Percentiles rank a stretch among this genome's conserved stretches.
phyloP scores from a whole-genome alignment of 2,888 invertebrate genomes.

The Ichneumon xanthorius region DNA sequence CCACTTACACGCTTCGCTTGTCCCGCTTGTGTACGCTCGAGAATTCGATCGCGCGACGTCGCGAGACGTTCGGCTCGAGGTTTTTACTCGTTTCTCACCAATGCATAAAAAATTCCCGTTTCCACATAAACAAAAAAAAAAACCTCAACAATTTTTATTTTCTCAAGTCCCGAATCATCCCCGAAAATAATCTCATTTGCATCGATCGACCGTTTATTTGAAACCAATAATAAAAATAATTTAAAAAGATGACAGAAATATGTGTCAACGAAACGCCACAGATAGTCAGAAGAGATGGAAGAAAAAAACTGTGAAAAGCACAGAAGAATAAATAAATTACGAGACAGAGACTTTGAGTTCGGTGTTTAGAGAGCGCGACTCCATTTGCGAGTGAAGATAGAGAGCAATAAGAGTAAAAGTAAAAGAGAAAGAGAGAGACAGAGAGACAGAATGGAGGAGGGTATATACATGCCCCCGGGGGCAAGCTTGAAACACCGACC shows the following conservation, averaged over 20 bases:
- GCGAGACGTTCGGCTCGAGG: slow-evolving; percentile 33
- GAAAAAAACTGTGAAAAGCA: slow-evolving; percentile 58
- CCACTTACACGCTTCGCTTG: slow-evolving; percentile 81
- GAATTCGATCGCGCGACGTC: slow-evolving; percentile 41
- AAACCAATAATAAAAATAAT: not conserved
- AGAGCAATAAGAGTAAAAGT: slow-evolving; percentile 26
- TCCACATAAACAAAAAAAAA: not conserved
- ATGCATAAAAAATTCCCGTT: slow-evolving; percentile 43
- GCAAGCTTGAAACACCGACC: slow-evolving; percentile 74
- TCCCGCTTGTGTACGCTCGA: slow-evolving; percentile 57
- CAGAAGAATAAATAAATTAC: slow-evolving; percentile 1
- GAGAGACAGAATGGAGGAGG: slow-evolving; percentile 40
- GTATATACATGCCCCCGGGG: slow-evolving; percentile 60
- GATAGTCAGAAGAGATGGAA: slow-evolving; percentile 30
- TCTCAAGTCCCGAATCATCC: not conserved
- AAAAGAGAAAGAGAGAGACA: slow-evolving; percentile 43
- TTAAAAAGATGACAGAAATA: slow-evolving; percentile 44
- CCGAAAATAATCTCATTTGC: slow-evolving; percentile 67
- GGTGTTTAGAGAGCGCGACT: slow-evolving; percentile 38
- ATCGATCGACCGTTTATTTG: slow-evolving; percentile 71
- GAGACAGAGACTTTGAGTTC: not conserved
- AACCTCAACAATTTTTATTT: not conserved
- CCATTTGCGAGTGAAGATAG: slow-evolving; percentile 45
- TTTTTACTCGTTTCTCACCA: slow-evolving; percentile 50
- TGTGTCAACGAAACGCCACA: slow-evolving; percentile 45